Evolutionary conservation across 2,113 vertebrate species (phyloP), one percentile per base, ranked within the genome.

Genomic region (Archocentrus centrarchus): DNA sequence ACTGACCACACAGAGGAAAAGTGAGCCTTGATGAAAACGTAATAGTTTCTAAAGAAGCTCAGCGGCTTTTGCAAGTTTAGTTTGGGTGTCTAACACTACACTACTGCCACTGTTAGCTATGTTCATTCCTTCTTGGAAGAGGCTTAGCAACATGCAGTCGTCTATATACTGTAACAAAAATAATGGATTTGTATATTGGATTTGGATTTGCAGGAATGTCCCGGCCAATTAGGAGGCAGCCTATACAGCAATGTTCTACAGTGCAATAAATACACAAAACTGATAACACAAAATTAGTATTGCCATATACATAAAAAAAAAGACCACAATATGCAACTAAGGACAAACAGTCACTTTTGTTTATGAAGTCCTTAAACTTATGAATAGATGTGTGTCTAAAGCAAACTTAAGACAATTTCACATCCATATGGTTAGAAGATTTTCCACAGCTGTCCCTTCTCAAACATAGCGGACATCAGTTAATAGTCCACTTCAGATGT

Each of bases 1-100:
- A 87, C 85, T 85, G 77, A 80, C 77, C 58, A 77, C 84, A 39
- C 4, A 75, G 75, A 80, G 81, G 2, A 30, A 18, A 81, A 58
- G 86, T 59, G 44, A 85, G 44, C 75, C 63, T 17, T 39, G 59
- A 10, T 39, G 32, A 13, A 39, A 60, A 60, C 66, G 55, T 44
- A 55, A 80, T 20, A 22, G 3, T 59, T 66, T 60, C 7, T 24
- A 59, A 89, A 41, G 60, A 7, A 18, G 20, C 32, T 37, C 11
- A 27, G 59, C 3, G 2, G 5, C 53, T 61, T 82, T 88, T 75
- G 27, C 39, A 44, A 75, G 14, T 22, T 11, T 9, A 11, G 60
- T 35, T 57, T 79, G 77, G 70, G 59, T 75, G 77, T 60, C 44
- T 61, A 75, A 77, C 22, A 80, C 50, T 24, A 44, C 6, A 59